A percentile compares a stretch with the other conserved stretches of the same genome.
phyloP scores from a whole-genome alignment of 2,888 invertebrate species.

The Drosophila pullipes region DNA sequence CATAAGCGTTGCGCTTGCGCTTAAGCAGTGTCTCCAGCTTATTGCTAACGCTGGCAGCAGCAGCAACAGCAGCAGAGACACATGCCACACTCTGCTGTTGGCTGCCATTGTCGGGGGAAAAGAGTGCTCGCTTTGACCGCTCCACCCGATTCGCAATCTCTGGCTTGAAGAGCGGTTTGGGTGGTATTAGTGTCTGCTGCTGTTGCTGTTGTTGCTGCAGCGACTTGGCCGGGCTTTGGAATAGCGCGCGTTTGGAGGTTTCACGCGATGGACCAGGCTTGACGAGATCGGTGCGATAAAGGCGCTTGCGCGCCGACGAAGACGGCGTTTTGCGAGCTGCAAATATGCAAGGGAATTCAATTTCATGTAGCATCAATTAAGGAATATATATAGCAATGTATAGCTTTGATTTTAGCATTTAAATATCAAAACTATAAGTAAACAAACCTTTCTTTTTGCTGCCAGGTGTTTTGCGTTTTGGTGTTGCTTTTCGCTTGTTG shows the following conservation, averaged over 20 bases:
- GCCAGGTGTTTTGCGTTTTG: conserved; percentile 87
- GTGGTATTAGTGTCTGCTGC: conserved; percentile 52
- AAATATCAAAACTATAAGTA: neutral
- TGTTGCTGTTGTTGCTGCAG: conserved; percentile 85
- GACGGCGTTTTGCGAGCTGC: conserved; percentile 82
- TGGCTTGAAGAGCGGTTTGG: conserved; percentile 82
- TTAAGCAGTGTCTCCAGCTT: conserved; percentile 80
- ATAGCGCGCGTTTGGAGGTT: conserved; percentile 90
- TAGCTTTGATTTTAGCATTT: neutral
- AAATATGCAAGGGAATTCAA: neutral
- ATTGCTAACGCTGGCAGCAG: conserved; percentile 40
- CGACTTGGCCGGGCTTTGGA: conserved; percentile 89
- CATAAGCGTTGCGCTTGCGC: conserved; percentile 78
- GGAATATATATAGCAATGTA: neutral
- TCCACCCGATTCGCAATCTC: conserved; percentile 86
- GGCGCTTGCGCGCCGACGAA: conserved; percentile 82
- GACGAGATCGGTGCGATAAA: conserved; percentile 73
- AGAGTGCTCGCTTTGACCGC: conserved; percentile 89
- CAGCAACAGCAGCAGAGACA: conserved; percentile 12
- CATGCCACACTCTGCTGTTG: neutral
- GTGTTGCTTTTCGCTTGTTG: conserved; percentile 82
- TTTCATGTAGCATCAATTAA: neutral
- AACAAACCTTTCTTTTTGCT: conserved; percentile 85
- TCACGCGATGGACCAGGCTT: conserved; percentile 86
- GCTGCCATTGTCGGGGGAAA: conserved; percentile 87